Evolutionary conservation across 2,113 vertebrate genomes (phyloP).

Genomic region (Atlantisia rogersi): DNA sequence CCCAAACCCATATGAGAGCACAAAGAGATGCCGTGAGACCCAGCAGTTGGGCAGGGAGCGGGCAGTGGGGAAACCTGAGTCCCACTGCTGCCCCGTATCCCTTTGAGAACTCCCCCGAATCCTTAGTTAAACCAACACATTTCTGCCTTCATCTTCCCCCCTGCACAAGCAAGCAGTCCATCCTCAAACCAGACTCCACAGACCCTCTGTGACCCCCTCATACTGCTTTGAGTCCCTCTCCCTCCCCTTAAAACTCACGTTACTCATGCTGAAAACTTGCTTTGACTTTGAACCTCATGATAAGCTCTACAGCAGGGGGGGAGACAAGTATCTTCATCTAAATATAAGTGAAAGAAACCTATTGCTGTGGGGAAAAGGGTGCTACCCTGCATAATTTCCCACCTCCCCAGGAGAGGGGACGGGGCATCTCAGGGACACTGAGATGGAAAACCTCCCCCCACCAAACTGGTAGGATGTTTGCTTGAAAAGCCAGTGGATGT

Average conservation of each 20-base stretch:
- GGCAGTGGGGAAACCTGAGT: background rate
- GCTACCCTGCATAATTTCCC: background rate
- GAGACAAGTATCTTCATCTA: background rate
- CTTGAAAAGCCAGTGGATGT: background rate
- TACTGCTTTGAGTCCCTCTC: background rate
- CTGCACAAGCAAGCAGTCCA: accelerated
- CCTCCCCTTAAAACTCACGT: background rate
- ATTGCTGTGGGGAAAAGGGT: background rate
- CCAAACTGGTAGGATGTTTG: slow-evolving; percentile 12
- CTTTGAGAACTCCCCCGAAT: background rate
- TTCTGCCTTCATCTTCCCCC: background rate
- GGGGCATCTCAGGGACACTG: background rate
- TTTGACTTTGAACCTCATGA: background rate
- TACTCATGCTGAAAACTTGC: background rate
- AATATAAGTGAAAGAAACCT: background rate
- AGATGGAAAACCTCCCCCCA: background rate
- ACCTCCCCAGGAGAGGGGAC: background rate
- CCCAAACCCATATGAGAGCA: background rate
- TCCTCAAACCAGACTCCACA: background rate
- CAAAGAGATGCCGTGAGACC: accelerated
- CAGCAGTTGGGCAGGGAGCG: background rate
- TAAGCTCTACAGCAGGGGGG: background rate
- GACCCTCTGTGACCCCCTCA: background rate
- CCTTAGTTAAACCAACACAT: background rate
- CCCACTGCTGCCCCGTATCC: accelerated